A percentile compares a stretch with the other conserved stretches of the same genome.
phyloP scores from a whole-genome alignment of 2,113 vertebrate species.

The Hydropotes inermis region DNA sequence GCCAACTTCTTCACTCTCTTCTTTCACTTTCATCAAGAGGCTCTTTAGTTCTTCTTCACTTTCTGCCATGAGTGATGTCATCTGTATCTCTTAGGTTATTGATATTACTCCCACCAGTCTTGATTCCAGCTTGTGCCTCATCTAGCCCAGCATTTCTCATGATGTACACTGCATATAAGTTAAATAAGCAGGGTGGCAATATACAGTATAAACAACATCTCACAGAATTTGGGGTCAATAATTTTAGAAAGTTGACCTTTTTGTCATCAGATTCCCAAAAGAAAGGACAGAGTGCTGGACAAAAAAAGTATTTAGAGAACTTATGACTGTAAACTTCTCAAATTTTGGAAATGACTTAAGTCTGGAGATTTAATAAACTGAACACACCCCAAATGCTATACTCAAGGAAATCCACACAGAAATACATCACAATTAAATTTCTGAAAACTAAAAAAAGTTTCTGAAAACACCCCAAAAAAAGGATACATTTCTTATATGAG shows the following conservation, averaged over 20 bases:
- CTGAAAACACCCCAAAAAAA: background rate
- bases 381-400: background rate
- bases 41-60: background rate
- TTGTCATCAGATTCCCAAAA: background rate
- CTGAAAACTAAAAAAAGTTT: background rate
- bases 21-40: background rate
- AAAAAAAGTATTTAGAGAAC: background rate
- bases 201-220: background rate
- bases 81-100: background rate
- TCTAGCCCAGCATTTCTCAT: background rate
- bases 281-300: background rate
- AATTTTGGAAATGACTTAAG: background rate
- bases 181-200: background rate
- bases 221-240: background rate
- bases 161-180: background rate
- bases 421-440: background rate
- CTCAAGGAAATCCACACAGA: background rate
- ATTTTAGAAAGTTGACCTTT: background rate
- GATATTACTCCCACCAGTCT: background rate
- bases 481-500: background rate
- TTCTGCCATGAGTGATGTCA: background rate
- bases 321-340: background rate
- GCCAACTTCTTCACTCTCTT: background rate
- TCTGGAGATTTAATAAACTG: background rate
- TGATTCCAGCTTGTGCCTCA: background rate